Percentiles rank a stretch among this genome's conserved stretches.
Evolutionary conservation across 2,888 invertebrate genomes (phyloP).

Genomic region (Carcina quercana): DNA sequence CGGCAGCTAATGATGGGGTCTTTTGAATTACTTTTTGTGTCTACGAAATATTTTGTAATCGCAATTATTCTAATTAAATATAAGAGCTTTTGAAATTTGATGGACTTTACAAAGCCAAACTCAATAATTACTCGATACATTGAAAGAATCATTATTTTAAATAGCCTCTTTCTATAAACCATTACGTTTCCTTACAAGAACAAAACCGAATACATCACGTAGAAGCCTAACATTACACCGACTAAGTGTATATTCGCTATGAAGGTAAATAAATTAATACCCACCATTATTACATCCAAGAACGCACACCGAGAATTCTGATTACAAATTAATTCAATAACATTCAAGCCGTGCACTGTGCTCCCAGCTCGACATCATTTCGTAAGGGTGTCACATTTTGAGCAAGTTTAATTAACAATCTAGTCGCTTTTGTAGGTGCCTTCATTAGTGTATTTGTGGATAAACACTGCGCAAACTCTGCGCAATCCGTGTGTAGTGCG

Average conservation of each 20-base stretch:
- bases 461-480: constrained; percentile 65
- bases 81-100: no score
- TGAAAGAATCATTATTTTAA: no score
- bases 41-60: constrained; percentile 51
- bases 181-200: no score
- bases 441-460: constrained; percentile 74
- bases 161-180: no score
- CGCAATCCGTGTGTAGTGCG: constrained; percentile 38
- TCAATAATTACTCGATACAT: constrained; percentile 18
- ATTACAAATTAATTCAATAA: constrained; percentile 73
- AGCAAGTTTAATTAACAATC: constrained; percentile 75
- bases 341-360: constrained; percentile 67
- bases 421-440: constrained; percentile 73
- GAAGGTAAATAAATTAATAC: constrained; percentile 41
- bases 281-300: constrained; percentile 57
- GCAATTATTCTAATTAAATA: constrained; percentile 53
- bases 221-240: constrained; percentile 3
- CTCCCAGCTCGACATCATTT: constrained; percentile 62
- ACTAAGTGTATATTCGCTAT: constrained; percentile 28
- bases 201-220: no score
- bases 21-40: constrained; percentile 64
- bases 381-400: constrained; percentile 73
- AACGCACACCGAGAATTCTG: constrained; percentile 66
- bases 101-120: no score
- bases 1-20: constrained; percentile 64